Evolutionary conservation across 2,797 vertebrate genomes (phyloP), one percentile per base, ranked within the genome.

Genomic region (Gastrophryne carolinensis): DNA sequence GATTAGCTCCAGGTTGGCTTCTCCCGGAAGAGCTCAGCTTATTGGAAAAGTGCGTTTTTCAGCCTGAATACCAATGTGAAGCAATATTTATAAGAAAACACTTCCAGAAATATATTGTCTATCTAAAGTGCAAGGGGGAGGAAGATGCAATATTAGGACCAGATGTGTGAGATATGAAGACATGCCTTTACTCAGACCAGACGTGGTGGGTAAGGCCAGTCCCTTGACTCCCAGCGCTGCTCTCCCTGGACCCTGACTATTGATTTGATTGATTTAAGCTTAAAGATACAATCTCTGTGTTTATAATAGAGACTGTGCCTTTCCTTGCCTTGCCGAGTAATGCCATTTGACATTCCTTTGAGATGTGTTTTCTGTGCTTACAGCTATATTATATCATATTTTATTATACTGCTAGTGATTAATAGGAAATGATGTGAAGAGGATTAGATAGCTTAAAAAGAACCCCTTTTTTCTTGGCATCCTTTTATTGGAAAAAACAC

Each of bases 101-200:
- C 84, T 84, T 87, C 81, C 84, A 86, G 74, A 81, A 88, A 87
- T 84, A 89, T 87, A 87, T 85, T 88, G 87, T 86, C 88, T 86
- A 82, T 89, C 86, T 87, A 87, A 84, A 47, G 24, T 83, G 84
- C 81, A 86, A 0, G 49, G 83, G 87, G 75, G 75, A 88, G 85
- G 89, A 88, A 89, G 82, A 86, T 84, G 82, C 85, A 81, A 82
- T 88, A 91, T 91, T 88, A 87, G 84, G 82, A 91, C 82, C 89
- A 91, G 88, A 91, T 91, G 88, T 89, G 68, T 57, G 74, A 82
- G 81, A 86, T 79, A 83, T 74, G 73, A 1, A 29, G 81, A 84
- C 84, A 84, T 81, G 75, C 67, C 80, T 82, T 63, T 79, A 63
- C 54, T 88, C 81, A 71, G 52, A 65, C 60, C 39, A 78, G 60